phyloP scores from a whole-genome alignment of 2,888 invertebrate genomes.

The Archips crataeganus region DNA sequence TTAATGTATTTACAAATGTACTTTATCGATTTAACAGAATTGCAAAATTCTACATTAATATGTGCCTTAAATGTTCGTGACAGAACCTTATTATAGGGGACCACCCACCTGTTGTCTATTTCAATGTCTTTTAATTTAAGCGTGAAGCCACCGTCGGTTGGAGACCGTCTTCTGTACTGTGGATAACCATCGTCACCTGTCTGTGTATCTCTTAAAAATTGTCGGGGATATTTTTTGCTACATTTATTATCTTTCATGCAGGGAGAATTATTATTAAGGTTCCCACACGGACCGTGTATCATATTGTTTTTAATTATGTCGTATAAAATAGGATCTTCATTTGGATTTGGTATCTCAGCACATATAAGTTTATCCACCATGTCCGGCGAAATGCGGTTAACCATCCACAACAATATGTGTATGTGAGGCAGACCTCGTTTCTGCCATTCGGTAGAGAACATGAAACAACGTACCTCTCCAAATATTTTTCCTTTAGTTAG shows the following conservation, averaged over 20 bases:
- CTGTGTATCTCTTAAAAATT: background rate
- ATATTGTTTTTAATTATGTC: slow-evolving; percentile 6
- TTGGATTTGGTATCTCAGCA: background rate
- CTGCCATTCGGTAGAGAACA: background rate
- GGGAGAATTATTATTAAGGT: slow-evolving; percentile 11
- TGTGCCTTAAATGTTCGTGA: slow-evolving; percentile 51
- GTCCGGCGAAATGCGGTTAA: background rate
- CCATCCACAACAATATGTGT: background rate
- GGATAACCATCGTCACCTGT: slow-evolving; percentile 11
- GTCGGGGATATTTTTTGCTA: background rate
- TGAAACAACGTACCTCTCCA: background rate
- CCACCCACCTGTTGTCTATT: slow-evolving; percentile 56
- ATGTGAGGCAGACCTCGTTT: background rate
- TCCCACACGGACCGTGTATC: slow-evolving; percentile 23
- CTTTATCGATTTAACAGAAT: background rate
- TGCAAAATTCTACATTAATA: slow-evolving; percentile 60
- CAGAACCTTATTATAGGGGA: slow-evolving; percentile 56
- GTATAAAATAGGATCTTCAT: background rate
- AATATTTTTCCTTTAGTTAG: background rate
- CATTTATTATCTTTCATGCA: slow-evolving; percentile 8
- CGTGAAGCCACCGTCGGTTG: background rate
- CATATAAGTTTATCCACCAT: background rate
- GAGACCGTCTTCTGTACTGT: slow-evolving; percentile 2
- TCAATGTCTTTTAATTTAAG: background rate
- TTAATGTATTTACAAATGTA: slow-evolving; percentile 31